Base-by-base conservation (phyloP, 2,113 vertebrate species). In the Athene cunicularia region DNA sequence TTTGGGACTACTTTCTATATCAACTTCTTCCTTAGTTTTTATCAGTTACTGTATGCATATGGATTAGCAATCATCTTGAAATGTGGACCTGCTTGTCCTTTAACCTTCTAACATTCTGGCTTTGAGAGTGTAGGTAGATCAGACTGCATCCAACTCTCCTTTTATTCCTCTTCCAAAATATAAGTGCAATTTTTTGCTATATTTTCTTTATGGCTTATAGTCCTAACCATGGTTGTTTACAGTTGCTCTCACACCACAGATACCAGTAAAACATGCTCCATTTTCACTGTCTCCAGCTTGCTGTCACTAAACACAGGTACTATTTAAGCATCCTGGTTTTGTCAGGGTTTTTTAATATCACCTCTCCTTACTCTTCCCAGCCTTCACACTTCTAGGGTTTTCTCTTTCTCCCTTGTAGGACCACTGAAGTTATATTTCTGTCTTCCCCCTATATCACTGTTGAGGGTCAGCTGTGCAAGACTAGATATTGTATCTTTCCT, bases 321-420 rank as follows among this genome's bases (percentile, higher is more conserved):
- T 37, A 8, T 4, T 26, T 30, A 62, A 58, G 20, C 7, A 45
- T 28, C 12, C 10, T 56, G 3, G 12, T 5, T 58, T 71, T 50
- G 21, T 5, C 3, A 0, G 2, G 1, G 1, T 35, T 71, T 55
- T 53, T 68, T 18, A 74, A 49, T 37, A 9, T 11, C 10, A 52
- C 26, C 2, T 19, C 7, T 81, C 12, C 14, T 55, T 64, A 39
- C 52, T 75, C 9, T 93, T 52, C 33, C 39, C 12, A 68, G 6
- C 4, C 8, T 63, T 86, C 49, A 70, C 3, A 52, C 4, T 91
- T 71, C 12, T 21, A 24, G 20, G 26, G 5, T 49, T 13, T 19
- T 68, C 13, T 43, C 14, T 33, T 73, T 71, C 17, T 53, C 12
- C 8, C 12, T 6, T 49, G 22, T 50, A 52, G 4, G 8, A 28